phyloP scores from a whole-genome alignment of 2,113 vertebrate genomes.

The Muntiacus reevesi region DNA sequence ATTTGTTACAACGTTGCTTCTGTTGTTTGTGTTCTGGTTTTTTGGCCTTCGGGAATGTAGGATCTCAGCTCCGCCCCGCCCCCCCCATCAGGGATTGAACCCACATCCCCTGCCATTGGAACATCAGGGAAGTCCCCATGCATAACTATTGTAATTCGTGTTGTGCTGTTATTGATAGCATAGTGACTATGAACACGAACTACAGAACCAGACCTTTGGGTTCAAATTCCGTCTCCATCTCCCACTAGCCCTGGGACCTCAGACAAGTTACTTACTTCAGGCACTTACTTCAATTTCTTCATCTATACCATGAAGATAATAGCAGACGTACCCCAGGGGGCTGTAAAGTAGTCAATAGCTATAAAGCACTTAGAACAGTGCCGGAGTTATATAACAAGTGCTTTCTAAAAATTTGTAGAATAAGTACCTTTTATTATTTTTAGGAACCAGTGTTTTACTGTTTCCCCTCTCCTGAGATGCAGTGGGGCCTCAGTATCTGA shows the following conservation, averaged over 20 bases:
- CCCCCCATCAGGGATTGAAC: not conserved
- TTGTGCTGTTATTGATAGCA: not conserved
- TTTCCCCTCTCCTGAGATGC: not conserved
- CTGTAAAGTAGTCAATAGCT: not conserved
- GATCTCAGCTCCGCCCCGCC: not conserved
- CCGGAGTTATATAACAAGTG: not conserved
- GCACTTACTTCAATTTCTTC: not conserved
- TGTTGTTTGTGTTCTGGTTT: not conserved
- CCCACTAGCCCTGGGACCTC: not conserved
- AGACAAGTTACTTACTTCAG: not conserved
- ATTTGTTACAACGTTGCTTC: not conserved
- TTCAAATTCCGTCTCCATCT: not conserved
- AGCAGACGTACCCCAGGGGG: not conserved
- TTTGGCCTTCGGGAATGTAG: not conserved
- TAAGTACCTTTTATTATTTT: not conserved
- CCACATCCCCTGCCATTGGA: not conserved
- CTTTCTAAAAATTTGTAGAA: not conserved
- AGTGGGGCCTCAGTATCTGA: not conserved
- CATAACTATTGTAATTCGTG: fast-evolving
- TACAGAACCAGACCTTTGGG: not conserved
- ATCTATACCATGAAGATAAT: not conserved
- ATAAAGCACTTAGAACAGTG: not conserved
- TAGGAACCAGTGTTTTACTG: not conserved
- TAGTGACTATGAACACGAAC: not conserved
- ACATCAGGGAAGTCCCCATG: not conserved